phyloP scores from a whole-genome alignment of 1,140 invertebrate species.

The Andrena cerasifolii region DNA sequence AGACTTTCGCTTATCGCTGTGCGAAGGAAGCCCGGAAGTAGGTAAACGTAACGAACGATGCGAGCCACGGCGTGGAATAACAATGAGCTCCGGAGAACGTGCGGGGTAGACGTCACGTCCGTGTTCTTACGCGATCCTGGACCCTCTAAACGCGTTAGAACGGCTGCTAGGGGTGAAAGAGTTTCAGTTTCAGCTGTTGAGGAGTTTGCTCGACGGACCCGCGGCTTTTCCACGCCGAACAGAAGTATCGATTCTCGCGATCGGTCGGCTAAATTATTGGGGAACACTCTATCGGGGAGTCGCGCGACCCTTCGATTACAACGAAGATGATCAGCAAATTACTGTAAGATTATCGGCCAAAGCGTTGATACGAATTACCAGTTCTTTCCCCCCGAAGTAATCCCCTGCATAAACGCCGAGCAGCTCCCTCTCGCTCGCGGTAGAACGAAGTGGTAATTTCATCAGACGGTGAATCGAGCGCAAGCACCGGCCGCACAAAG shows the following conservation, averaged over 20 bases:
- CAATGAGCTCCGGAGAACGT: constrained; percentile 20
- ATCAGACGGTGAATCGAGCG: constrained; percentile 20
- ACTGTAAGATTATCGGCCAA: too few species aligned
- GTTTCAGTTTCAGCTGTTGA: not conserved
- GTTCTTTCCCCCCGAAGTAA: too few species aligned
- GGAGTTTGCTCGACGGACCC: too few species aligned
- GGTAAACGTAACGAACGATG: constrained; percentile 51
- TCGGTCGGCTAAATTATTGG: too few species aligned
- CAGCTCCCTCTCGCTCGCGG: not conserved
- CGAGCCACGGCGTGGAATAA: constrained; percentile 43
- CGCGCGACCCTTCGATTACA: too few species aligned
- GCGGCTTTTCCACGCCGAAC: too few species aligned
- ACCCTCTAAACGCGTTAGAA: not conserved
- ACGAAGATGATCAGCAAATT: too few species aligned
- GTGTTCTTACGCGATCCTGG: constrained; percentile 27
- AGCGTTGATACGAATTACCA: not conserved
- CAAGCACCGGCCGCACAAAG: constrained; percentile 23
- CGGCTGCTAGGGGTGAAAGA: too few species aligned
- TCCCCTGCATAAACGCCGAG: not conserved
- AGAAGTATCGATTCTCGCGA: too few species aligned
- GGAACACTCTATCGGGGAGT: too few species aligned
- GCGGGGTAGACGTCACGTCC: constrained; percentile 12
- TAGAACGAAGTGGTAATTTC: constrained; percentile 20
- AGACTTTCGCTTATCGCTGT: constrained; percentile 25
- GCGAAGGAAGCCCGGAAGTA: constrained; percentile 34